Conservation (phyloP, 2,888 invertebrate species). For the Drosophila kambysellisi region DNA sequence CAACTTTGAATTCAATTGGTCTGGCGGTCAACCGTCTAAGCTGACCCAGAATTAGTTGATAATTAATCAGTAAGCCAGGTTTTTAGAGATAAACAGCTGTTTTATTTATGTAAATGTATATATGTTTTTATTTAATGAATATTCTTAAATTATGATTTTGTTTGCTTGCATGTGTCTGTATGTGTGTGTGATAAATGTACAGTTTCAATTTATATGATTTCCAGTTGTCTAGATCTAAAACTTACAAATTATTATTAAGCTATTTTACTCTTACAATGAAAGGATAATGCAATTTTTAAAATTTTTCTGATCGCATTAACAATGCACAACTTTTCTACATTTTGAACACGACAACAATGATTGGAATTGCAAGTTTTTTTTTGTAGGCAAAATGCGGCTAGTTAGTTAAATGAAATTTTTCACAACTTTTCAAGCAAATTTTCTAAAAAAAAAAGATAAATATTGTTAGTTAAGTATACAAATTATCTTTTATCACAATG, state of each 20-base stretch:
- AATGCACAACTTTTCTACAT: slow-evolving; percentile 57
- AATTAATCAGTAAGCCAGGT: background rate
- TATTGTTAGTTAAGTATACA: slow-evolving; percentile 71
- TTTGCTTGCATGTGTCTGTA: slow-evolving; percentile 51
- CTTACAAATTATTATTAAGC: slow-evolving; percentile 67
- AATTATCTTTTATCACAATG: slow-evolving; percentile 77
- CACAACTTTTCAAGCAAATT: slow-evolving; percentile 57
- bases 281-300: slow-evolving; percentile 61
- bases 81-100: background rate
- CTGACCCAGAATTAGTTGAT: background rate
- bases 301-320: slow-evolving; percentile 52
- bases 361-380: slow-evolving; percentile 65
- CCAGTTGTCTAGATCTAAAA: slow-evolving; percentile 67
- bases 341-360: slow-evolving; percentile 58
- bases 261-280: slow-evolving; percentile 54
- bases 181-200: slow-evolving; percentile 71
- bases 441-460: slow-evolving; percentile 63
- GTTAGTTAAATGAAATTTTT: slow-evolving; percentile 49
- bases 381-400: slow-evolving; percentile 77
- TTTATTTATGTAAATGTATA: slow-evolving; percentile 34
- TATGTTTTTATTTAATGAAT: slow-evolving; percentile 60
- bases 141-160: slow-evolving; percentile 59
- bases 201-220: slow-evolving; percentile 71
- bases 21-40: no score
- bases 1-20: no score